phyloP scores from a whole-genome alignment of 2,888 invertebrate genomes.

The Callimorpha dominula region DNA sequence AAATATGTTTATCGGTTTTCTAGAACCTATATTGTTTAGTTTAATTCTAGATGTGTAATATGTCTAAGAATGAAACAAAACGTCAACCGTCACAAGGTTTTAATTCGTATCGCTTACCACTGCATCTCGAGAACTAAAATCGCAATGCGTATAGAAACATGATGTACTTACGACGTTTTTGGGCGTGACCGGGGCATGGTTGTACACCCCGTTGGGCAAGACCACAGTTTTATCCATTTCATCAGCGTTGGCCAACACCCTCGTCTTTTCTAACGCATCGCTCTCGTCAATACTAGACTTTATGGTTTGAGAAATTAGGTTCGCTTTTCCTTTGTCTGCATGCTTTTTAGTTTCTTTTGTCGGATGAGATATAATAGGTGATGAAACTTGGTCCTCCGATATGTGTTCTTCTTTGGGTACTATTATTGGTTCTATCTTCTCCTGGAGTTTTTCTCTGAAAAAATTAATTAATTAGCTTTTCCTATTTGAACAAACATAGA shows the following conservation, averaged over 20 bases:
- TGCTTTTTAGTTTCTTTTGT: slow-evolving; percentile 49
- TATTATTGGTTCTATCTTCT: slow-evolving; percentile 42
- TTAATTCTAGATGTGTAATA: no score
- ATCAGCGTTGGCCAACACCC: slow-evolving; percentile 38
- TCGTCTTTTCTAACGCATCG: slow-evolving; percentile 60
- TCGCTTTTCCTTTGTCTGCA: slow-evolving; percentile 33
- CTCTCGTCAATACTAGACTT: slow-evolving; percentile 32
- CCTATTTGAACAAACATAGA: no score
- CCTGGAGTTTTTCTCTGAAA: slow-evolving; percentile 62
- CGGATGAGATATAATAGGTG: slow-evolving; percentile 56
- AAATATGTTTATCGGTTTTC: no score
- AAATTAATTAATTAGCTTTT: no score
- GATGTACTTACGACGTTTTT: slow-evolving; percentile 64
- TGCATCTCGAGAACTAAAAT: no score
- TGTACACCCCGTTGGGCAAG: slow-evolving; percentile 66
- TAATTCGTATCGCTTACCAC: no score
- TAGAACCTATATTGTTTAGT: no score
- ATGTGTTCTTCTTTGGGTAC: slow-evolving; percentile 63
- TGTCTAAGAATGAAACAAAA: no score
- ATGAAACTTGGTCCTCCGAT: slow-evolving; percentile 51
- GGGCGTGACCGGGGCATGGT: slow-evolving; percentile 64
- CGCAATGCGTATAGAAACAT: no score
- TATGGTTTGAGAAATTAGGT: slow-evolving; percentile 31
- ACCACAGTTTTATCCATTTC: slow-evolving; percentile 72
- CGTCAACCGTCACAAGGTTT: no score